Conservation (phyloP, 2,888 invertebrate species). For the Brenthis hecate region DNA sequence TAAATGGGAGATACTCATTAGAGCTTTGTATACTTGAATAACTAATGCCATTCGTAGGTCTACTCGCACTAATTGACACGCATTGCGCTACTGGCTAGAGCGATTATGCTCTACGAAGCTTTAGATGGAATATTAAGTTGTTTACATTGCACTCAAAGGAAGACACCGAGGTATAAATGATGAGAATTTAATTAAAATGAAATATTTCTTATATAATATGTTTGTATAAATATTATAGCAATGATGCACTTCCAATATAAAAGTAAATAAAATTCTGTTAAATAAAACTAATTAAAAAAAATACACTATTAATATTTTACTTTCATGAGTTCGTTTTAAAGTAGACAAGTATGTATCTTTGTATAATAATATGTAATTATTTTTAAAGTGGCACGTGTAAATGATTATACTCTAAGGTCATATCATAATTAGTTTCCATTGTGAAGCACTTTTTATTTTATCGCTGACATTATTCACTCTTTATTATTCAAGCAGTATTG, state of each 20-base stretch:
- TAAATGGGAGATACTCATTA: conserved; percentile 23
- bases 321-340: no score
- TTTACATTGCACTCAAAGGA: conserved; percentile 11
- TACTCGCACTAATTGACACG: conserved; percentile 24
- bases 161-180: not conserved
- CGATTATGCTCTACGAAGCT: conserved; percentile 11
- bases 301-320: no score
- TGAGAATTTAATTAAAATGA: conserved; percentile 1
- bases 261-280: no score
- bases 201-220: not conserved
- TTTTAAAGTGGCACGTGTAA: no score
- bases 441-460: not conserved
- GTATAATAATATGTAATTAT: no score
- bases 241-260: no score
- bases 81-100: conserved; percentile 13
- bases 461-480: not conserved
- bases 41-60: not conserved
- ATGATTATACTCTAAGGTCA: no score
- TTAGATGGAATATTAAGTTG: conserved; percentile 20
- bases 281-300: no score
- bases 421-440: not conserved
- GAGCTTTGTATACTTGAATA: conserved; percentile 20
- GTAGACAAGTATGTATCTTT: no score
- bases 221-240: not conserved
- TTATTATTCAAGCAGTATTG: not conserved